Conservation (phyloP, 1,140 invertebrate species). For the Hermatobates lingyangjiaoensis region DNA sequence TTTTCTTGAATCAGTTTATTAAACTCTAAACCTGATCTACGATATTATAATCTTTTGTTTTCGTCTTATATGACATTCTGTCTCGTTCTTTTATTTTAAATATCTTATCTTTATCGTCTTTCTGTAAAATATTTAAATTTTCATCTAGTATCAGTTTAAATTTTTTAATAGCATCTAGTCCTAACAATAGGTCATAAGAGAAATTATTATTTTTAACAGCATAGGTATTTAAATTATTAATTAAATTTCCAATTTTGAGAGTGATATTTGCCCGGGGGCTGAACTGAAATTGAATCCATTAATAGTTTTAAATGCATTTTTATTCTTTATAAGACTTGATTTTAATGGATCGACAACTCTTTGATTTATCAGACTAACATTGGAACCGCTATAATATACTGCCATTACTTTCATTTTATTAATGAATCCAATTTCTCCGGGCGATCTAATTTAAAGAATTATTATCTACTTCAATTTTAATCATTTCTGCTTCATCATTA, state of each 20-base stretch:
- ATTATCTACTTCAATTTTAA: not conserved
- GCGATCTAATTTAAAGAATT: not conserved
- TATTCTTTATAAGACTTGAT: not conserved
- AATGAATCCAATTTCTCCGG: slow-evolving; percentile 3
- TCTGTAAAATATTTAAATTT: slow-evolving; percentile 14
- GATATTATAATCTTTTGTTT: not conserved
- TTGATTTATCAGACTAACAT: slow-evolving; percentile 3
- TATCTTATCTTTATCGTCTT: slow-evolving; percentile 16
- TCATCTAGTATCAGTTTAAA: slow-evolving; percentile 14
- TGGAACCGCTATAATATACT: slow-evolving; percentile 3
- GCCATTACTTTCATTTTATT: slow-evolving; percentile 1
- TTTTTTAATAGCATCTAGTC: slow-evolving; percentile 14
- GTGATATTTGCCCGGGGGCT: slow-evolving; percentile 14
- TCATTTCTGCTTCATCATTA: not conserved
- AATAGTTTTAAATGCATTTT: slow-evolving; percentile 3
- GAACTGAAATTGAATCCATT: not conserved
- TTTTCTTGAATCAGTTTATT: slow-evolving; percentile 13
- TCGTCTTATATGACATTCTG: not conserved
- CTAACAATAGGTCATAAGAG: slow-evolving; percentile 14
- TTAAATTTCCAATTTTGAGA: slow-evolving; percentile 17
- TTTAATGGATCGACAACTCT: slow-evolving; percentile 1
- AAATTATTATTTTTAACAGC: slow-evolving; percentile 13
- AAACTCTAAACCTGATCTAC: not conserved
- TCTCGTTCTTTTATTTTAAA: not conserved
- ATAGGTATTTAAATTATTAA: slow-evolving; percentile 10